phyloP scores from a whole-genome alignment of 2,113 vertebrate genomes.

The Lagopus muta region DNA sequence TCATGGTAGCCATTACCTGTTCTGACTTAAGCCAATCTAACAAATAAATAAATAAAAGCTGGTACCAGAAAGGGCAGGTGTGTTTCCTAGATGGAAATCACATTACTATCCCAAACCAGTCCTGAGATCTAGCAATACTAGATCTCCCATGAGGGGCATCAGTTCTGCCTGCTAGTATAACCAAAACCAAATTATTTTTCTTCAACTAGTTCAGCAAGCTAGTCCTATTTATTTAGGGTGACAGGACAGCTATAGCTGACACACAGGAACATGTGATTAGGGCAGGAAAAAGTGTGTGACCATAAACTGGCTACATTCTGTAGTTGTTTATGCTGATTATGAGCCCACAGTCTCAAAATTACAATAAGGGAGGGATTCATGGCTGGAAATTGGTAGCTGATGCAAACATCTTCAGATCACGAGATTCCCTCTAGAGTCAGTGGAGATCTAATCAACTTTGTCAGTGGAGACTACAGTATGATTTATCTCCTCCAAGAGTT shows the following conservation, averaged over 20 bases:
- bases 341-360: conserved; percentile 23
- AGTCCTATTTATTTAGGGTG: conserved; percentile 16
- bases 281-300: conserved; percentile 5
- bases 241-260: not conserved
- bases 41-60: not conserved
- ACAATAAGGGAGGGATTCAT: conserved; percentile 36
- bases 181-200: not conserved
- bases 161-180: not conserved
- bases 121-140: not conserved
- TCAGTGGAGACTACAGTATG: not conserved
- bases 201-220: conserved; percentile 5
- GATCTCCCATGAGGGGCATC: not conserved
- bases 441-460: conserved; percentile 50
- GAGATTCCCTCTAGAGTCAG: conserved; percentile 11
- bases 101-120: not conserved
- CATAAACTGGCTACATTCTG: not conserved
- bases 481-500: conserved; percentile 37
- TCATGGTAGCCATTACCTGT: not conserved
- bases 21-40: not conserved
- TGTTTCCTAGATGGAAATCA: not conserved
- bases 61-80: not conserved
- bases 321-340: not conserved
- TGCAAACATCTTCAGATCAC: conserved; percentile 21
- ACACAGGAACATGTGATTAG: not conserved
- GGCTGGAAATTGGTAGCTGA: conserved; percentile 5